phyloP scores from a whole-genome alignment of 2,113 vertebrate species.

The Eulemur rufifrons region DNA sequence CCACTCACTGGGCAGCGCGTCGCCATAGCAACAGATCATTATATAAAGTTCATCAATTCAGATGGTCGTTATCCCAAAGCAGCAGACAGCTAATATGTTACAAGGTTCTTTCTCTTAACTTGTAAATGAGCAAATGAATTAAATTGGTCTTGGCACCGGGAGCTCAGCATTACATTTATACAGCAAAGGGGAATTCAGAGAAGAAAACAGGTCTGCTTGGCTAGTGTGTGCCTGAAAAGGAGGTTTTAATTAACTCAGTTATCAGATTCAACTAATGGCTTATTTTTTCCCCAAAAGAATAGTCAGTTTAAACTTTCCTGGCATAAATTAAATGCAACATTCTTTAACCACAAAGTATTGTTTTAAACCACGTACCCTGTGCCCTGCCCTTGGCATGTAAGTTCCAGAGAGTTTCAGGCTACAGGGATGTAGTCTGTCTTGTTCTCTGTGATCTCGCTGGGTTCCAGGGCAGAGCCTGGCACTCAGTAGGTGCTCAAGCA shows the following conservation, averaged over 20 bases:
- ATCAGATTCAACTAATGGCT: conserved; percentile 33
- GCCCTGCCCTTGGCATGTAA: neutral
- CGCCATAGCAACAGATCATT: conserved; percentile 36
- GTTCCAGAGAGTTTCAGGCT: neutral
- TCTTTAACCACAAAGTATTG: neutral
- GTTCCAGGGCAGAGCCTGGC: neutral
- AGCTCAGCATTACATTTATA: neutral
- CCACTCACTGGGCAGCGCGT: neutral
- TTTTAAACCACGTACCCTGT: neutral
- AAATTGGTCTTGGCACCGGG: conserved; percentile 14
- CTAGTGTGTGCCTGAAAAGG: neutral
- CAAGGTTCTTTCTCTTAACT: conserved; percentile 50
- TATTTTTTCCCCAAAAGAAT: neutral
- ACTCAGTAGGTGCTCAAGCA: neutral
- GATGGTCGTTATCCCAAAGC: conserved; percentile 38
- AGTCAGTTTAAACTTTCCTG: neutral
- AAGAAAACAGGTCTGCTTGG: neutral
- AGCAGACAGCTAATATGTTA: conserved; percentile 41
- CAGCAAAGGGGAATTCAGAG: neutral
- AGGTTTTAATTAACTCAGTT: conserved; percentile 37
- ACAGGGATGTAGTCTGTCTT: accelerated
- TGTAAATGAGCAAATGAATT: conserved; percentile 56
- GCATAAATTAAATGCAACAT: neutral
- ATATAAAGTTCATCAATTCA: conserved; percentile 58
- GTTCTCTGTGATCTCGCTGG: neutral